Evolutionary conservation across 2,797 vertebrate species (phyloP), one percentile per base, ranked within the genome.

Genomic region (Botia almorhae): DNA sequence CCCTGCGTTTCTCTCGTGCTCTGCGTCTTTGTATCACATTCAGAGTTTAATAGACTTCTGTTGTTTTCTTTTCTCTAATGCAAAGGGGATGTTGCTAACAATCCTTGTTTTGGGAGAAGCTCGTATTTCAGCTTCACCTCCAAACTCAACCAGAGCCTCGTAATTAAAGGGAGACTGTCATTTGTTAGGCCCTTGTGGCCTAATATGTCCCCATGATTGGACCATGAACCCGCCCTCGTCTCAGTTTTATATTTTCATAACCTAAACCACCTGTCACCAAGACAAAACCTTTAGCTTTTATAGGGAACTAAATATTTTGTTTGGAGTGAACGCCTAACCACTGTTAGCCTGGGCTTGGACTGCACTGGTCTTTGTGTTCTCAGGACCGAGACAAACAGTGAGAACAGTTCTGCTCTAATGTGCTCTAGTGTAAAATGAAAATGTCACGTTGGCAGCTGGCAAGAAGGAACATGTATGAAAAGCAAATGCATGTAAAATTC

Each of bases 181-280:
- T 80, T 80, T 80, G 73, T 80, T 67, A 80, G 56, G 58, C 73
- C 69, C 50, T 70, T 39, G 21, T 74, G 76, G 80, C 75, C 76
- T 80, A 82, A 85, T 82, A 73, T 69, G 69, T 69, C 67, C 65
- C 56, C 46, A 11, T 74, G 73, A 50, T 75, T 81, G 74, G 58
- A 56, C 67, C 14, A 7, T n/a, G 61, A 83, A 69, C 73, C 77
- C 67, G 21, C 81, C 67, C 71, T 76, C 39, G 29, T 81, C 71
- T 82, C 63, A 65, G 76, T 67, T 48, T 58, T 7, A 21, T 80
- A 69, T 81, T 86, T 83, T 78, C 69, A 65, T 84, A 84, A 86
- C 76, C 76, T 76, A 55, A 82, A 82, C 82, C 82, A 84, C 82
- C 82, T 82, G 82, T 84, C 85, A 84, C 43, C 64, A 70, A 78